These are phyloP conservation scores for Synergus umbraculus DNA, from an alignment of 2,888 invertebrate genomes.

Conservation along the genomic window DNA sequence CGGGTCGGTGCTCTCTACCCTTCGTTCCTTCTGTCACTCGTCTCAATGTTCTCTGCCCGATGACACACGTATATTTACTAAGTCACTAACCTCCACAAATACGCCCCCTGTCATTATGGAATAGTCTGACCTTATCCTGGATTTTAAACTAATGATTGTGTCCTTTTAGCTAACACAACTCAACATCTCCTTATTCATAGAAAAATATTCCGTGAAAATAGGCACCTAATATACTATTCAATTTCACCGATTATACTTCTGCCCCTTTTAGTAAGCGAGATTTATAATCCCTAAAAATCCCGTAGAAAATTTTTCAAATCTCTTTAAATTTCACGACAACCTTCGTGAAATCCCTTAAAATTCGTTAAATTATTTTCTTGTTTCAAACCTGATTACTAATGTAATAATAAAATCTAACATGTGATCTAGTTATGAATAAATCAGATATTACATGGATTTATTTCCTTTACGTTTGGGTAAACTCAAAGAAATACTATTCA, in stretches of 20 bases:
- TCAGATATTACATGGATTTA: not conserved
- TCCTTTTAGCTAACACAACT: not conserved
- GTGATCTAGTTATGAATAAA: no score
- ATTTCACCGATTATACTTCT: no score
- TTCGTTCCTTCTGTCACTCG: conserved; percentile 40
- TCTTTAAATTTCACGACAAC: no score
- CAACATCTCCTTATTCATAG: not conserved
- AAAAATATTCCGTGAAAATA: no score
- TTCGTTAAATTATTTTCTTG: no score
- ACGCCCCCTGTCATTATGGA: not conserved
- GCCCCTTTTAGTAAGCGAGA: no score
- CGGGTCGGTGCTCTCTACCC: conserved; percentile 55
- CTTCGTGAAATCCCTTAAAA: no score
- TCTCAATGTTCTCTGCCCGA: conserved; percentile 35
- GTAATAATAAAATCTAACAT: no score
- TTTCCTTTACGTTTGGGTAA: not conserved
- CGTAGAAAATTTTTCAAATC: no score
- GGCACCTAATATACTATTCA: no score
- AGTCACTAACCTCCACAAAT: conserved; percentile 6
- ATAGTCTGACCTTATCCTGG: conserved; percentile 14
- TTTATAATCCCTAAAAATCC: no score
- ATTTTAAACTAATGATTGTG: not conserved
- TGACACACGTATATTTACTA: conserved; percentile 33
- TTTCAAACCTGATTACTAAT: no score
- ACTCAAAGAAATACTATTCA: not conserved